Conservation (phyloP, 2,888 invertebrate species). For the Bursaphelenchus okinawaensis region DNA sequence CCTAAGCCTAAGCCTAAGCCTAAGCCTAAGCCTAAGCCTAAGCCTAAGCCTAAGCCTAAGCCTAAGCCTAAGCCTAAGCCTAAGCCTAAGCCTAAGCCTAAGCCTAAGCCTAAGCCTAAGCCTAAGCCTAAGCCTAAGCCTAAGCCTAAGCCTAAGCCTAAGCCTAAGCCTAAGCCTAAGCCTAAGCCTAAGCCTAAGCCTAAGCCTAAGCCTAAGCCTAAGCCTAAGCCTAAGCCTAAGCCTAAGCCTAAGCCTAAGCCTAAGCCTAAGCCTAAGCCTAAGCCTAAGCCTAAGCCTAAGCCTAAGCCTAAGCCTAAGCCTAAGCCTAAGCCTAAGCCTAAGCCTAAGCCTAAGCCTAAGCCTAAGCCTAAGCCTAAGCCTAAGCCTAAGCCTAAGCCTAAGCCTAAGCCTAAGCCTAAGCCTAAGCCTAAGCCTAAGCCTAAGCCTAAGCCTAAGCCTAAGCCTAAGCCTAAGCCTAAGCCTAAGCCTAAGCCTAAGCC, state of each 20-base stretch:
- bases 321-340: slow-evolving; percentile 24
- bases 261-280: slow-evolving; percentile 25
- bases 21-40: slow-evolving; percentile 8
- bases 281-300: slow-evolving; percentile 25
- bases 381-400: slow-evolving; percentile 25
- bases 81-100: background rate
- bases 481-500: slow-evolving; percentile 28
- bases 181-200: slow-evolving; percentile 23
- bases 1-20: slow-evolving; percentile 5
- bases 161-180: slow-evolving; percentile 3
- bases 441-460: slow-evolving; percentile 28
- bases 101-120: background rate
- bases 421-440: slow-evolving; percentile 24
- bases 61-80: background rate
- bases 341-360: slow-evolving; percentile 24
- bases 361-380: slow-evolving; percentile 22
- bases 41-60: background rate
- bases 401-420: slow-evolving; percentile 24
- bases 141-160: slow-evolving; percentile 6
- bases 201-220: slow-evolving; percentile 8
- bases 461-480: slow-evolving; percentile 29
- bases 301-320: slow-evolving; percentile 21
- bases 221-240: slow-evolving; percentile 18
- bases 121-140: background rate
- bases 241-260: slow-evolving; percentile 26